phyloP scores from a whole-genome alignment of 2,113 vertebrate genomes.

The Trinectes maculatus region DNA sequence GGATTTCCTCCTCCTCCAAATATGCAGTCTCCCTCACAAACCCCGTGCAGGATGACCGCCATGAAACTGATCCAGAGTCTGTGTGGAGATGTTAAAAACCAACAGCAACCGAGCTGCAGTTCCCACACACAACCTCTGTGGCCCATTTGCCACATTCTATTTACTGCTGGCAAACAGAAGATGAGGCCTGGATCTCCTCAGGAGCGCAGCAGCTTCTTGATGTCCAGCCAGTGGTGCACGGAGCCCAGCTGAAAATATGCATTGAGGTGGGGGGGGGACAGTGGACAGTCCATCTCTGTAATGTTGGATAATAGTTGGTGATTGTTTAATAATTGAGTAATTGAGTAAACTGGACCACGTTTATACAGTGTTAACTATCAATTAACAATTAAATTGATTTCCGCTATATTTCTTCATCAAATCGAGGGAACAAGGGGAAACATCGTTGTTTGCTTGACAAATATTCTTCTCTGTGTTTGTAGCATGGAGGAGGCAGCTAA shows the following conservation, averaged over 20 bases:
- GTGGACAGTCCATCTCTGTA: neutral
- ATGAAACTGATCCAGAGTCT: conserved; percentile 7
- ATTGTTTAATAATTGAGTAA: conserved; percentile 10
- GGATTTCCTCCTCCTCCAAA: neutral
- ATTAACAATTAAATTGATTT: too few relatives aligned
- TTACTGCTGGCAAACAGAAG: conserved; percentile 36
- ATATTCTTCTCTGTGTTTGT: neutral
- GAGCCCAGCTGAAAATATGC: conserved; percentile 19
- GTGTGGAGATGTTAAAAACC: conserved; percentile 15
- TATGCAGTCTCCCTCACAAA: conserved; percentile 3
- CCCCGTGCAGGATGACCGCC: neutral
- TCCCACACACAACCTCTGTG: conserved; percentile 26
- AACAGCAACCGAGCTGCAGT: conserved; percentile 12
- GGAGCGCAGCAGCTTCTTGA: conserved; percentile 32
- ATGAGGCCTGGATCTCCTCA: conserved; percentile 54
- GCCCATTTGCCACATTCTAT: conserved; percentile 44
- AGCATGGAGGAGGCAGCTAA: neutral
- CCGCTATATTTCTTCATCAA: too few relatives aligned
- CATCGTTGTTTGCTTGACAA: neutral
- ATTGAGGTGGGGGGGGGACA: conserved; percentile 4
- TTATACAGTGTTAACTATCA: too few relatives aligned
- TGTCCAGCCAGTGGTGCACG: conserved; percentile 36
- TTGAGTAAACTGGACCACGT: too few relatives aligned
- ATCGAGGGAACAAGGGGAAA: too few relatives aligned
- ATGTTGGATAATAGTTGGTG: conserved; percentile 8